Evolutionary conservation across 2,888 invertebrate species (phyloP).

Genomic region (Coremacera marginata): DNA sequence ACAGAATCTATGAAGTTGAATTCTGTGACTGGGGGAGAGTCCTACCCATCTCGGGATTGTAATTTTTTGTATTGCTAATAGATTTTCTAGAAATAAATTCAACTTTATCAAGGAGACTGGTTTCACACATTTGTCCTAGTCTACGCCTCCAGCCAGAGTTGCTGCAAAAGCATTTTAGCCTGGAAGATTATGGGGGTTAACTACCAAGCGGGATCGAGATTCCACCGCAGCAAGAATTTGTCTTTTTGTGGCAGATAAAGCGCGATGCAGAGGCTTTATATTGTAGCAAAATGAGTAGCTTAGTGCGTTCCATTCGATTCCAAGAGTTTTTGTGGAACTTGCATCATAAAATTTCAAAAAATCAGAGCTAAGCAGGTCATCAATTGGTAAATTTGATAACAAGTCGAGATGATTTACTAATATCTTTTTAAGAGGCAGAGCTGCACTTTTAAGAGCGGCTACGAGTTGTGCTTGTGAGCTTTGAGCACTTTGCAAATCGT

Average conservation of each 20-base stretch:
- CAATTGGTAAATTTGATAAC: too few species aligned
- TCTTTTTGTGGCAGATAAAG: not conserved
- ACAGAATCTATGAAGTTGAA: too few species aligned
- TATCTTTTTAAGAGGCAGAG: not conserved
- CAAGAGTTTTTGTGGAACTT: constrained; percentile 29
- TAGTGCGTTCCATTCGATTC: constrained; percentile 31
- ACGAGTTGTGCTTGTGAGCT: not conserved
- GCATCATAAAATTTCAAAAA: too few species aligned
- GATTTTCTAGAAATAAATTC: constrained; percentile 2
- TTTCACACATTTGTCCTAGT: constrained; percentile 32
- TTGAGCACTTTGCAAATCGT: not conserved
- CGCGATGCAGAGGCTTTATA: too few species aligned
- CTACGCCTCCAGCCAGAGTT: constrained; percentile 34
- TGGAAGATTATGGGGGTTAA: constrained; percentile 26
- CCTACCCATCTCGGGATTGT: constrained; percentile 31
- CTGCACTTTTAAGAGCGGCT: too few species aligned
- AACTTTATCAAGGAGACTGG: not conserved
- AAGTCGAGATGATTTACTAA: not conserved
- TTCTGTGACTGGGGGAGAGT: too few species aligned
- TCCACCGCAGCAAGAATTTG: constrained; percentile 9
- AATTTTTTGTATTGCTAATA: not conserved
- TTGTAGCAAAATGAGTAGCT: constrained; percentile 15
- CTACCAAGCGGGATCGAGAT: constrained; percentile 28
- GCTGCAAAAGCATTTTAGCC: constrained; percentile 38
- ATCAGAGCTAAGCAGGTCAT: not conserved